Evolutionary conservation across 2,888 invertebrate species (phyloP).

Genomic region (Athalia cordata): DNA sequence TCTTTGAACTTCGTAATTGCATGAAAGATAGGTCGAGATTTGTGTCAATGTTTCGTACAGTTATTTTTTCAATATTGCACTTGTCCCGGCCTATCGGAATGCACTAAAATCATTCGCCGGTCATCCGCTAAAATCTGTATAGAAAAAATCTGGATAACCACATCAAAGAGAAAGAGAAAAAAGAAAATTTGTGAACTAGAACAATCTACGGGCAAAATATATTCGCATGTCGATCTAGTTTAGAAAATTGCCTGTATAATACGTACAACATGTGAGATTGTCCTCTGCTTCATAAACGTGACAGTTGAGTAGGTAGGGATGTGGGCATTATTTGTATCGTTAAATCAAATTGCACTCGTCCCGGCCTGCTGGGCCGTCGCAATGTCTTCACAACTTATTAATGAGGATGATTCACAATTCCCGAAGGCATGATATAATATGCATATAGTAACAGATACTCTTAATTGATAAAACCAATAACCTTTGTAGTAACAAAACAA

Average conservation of each 20-base stretch:
- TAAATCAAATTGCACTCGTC: constrained; percentile 74
- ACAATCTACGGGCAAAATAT: neutral
- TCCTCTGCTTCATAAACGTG: constrained; percentile 5
- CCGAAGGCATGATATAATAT: constrained; percentile 15
- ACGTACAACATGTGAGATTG: neutral
- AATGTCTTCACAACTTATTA: constrained; percentile 37
- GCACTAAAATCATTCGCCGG: constrained; percentile 56
- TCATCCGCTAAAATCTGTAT: too few species aligned
- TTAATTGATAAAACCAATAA: neutral
- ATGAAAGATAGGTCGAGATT: constrained; percentile 73
- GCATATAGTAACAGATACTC: constrained; percentile 21
- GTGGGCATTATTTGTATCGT: constrained; percentile 71
- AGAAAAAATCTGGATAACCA: neutral
- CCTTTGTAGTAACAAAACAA: neutral
- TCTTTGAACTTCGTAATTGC: constrained; percentile 57
- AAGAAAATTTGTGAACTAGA: neutral
- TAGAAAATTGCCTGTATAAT: too few species aligned
- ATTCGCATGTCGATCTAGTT: neutral
- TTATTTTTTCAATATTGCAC: constrained; percentile 72
- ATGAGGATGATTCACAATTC: constrained; percentile 27
- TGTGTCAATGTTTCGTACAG: constrained; percentile 71
- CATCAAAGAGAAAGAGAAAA: constrained; percentile 13
- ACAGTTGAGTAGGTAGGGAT: constrained; percentile 69
- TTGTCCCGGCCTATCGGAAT: constrained; percentile 74
- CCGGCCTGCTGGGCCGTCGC: constrained; percentile 71